Conservation (phyloP, 2,113 vertebrate species). For the Centropus bengalensis region DNA sequence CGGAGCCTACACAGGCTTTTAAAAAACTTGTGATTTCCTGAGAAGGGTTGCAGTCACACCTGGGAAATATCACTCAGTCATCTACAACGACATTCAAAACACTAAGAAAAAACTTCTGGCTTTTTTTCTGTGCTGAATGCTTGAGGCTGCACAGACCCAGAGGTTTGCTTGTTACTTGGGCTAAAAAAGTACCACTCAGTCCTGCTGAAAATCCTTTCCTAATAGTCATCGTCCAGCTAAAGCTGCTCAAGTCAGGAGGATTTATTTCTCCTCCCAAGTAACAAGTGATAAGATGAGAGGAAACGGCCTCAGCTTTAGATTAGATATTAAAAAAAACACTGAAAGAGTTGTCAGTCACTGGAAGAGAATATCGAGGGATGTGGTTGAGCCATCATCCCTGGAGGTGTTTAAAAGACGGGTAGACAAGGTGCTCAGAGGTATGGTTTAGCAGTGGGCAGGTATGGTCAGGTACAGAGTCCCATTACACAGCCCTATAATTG, state of each 20-base stretch:
- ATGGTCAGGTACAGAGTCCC: not conserved
- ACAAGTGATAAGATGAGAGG: too few species aligned
- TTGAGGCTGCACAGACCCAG: not conserved
- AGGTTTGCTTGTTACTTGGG: not conserved
- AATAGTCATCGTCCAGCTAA: not conserved
- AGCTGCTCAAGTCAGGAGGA: rapidly evolving
- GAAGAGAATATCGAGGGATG: too few species aligned
- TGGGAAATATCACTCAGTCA: not conserved
- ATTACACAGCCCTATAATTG: not conserved
- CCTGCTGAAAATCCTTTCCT: not conserved
- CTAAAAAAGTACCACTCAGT: not conserved
- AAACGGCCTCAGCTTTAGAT: too few species aligned
- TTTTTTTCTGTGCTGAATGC: not conserved
- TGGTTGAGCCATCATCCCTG: too few species aligned
- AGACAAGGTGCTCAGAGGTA: too few species aligned
- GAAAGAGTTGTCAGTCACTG: too few species aligned
- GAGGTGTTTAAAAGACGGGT: too few species aligned
- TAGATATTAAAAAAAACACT: too few species aligned
- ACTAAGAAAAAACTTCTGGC: not conserved
- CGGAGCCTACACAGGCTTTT: not conserved
- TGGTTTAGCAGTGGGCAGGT: too few species aligned
- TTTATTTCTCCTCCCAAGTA: not conserved
- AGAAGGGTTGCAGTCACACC: not conserved
- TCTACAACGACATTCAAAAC: not conserved
- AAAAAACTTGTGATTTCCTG: not conserved